A percentile compares a stretch with the other conserved stretches of the same genome.
phyloP scores from a whole-genome alignment of 2,797 vertebrate species.

The Rhincodon typus region DNA sequence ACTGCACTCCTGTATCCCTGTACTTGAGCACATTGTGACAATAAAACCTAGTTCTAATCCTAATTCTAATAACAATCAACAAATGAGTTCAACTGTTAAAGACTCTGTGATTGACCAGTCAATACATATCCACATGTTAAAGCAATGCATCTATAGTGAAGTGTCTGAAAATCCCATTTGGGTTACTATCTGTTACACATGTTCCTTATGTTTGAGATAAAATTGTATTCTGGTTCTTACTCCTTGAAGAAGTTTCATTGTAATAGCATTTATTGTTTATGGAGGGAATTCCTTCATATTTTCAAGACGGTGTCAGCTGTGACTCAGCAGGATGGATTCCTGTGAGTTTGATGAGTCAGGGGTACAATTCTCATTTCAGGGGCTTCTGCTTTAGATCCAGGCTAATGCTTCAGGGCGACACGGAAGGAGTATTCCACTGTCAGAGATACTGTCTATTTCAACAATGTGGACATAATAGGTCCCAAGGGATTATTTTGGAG shows the following conservation, averaged over 20 bases:
- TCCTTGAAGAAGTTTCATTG: background rate
- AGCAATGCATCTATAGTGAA: background rate
- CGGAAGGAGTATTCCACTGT: background rate
- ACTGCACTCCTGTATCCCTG: no score
- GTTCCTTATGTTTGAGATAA: background rate
- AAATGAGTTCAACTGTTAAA: background rate
- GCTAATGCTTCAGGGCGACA: background rate
- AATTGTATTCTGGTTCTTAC: background rate
- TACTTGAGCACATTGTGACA: no score
- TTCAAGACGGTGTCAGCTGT: background rate
- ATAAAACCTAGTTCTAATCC: no score
- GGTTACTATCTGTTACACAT: background rate
- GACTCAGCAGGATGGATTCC: background rate
- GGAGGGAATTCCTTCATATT: background rate
- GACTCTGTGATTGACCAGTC: background rate
- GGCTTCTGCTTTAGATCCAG: background rate
- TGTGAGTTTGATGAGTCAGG: no score
- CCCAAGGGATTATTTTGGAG: background rate
- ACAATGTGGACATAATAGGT: background rate
- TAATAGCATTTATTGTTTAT: background rate
- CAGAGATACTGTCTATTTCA: background rate
- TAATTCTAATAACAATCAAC: no score
- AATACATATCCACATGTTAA: background rate
- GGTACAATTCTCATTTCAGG: background rate
- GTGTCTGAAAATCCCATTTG: background rate